Evolutionary conservation across 2,888 invertebrate genomes (phyloP).

Genomic region (Spodoptera littoralis): DNA sequence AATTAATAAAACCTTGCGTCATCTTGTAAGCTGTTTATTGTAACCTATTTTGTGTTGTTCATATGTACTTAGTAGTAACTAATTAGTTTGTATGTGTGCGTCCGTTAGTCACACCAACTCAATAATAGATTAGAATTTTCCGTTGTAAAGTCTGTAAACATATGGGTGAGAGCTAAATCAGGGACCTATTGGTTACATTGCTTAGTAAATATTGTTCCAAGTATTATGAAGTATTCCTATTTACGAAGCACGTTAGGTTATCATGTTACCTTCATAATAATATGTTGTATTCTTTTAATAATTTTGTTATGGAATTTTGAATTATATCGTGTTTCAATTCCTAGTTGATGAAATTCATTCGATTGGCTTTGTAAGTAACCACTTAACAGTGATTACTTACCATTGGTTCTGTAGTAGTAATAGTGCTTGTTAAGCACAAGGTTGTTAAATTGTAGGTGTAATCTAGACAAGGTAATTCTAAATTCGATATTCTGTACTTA

Average conservation of each 20-base stretch:
- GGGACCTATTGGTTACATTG: conserved; percentile 7
- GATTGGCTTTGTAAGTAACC: too few relatives aligned
- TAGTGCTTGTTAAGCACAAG: too few relatives aligned
- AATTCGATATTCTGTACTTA: too few relatives aligned
- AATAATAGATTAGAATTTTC: conserved; percentile 26
- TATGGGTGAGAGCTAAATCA: conserved; percentile 14
- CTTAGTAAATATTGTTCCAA: conserved; percentile 27
- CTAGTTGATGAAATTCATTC: too few relatives aligned
- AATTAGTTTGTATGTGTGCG: background rate
- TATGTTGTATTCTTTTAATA: background rate
- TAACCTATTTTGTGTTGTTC: background rate
- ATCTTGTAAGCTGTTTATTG: background rate
- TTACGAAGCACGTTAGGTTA: conserved; percentile 14
- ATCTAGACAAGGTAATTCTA: too few relatives aligned
- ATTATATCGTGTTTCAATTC: too few relatives aligned
- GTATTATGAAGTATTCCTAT: conserved; percentile 5
- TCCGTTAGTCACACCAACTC: conserved; percentile 7
- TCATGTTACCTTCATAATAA: conserved; percentile 23
- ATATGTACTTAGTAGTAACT: background rate
- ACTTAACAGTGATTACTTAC: too few relatives aligned
- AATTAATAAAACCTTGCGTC: background rate
- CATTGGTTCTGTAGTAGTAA: too few relatives aligned
- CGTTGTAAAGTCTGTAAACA: conserved; percentile 15
- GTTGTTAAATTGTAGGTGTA: too few relatives aligned
- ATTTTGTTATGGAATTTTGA: too few relatives aligned